phyloP scores from a whole-genome alignment of 1,140 invertebrate genomes.

The Drosophila biarmipes region DNA sequence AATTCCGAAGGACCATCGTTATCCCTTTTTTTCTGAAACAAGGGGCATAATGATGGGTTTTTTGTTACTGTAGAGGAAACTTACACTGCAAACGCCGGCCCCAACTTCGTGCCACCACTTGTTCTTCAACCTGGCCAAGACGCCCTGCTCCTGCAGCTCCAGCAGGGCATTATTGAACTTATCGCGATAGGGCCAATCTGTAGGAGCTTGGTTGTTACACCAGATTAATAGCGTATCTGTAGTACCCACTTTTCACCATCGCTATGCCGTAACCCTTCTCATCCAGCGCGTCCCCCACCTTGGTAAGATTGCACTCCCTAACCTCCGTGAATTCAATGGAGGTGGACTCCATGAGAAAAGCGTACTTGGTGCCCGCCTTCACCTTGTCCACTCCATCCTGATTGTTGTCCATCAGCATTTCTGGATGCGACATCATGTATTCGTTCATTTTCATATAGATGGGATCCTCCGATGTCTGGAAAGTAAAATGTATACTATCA shows the following conservation, averaged over 20 bases:
- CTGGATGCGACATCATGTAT: slow-evolving; percentile 89
- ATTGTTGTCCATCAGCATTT: slow-evolving; percentile 89
- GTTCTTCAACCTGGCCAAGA: slow-evolving; percentile 90
- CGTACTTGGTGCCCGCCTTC: slow-evolving; percentile 87
- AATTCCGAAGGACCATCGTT: slow-evolving; percentile 64
- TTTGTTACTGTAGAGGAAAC: background rate
- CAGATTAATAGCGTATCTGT: background rate
- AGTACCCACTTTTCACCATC: slow-evolving; percentile 90
- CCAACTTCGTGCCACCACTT: slow-evolving; percentile 97
- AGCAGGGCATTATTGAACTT: slow-evolving; percentile 91
- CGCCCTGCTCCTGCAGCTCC: slow-evolving; percentile 92
- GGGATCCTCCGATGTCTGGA: slow-evolving; percentile 88
- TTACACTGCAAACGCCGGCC: slow-evolving; percentile 90
- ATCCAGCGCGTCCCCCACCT: slow-evolving; percentile 92
- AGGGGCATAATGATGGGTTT: slow-evolving; percentile 38
- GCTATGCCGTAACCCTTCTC: slow-evolving; percentile 95
- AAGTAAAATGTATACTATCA: background rate
- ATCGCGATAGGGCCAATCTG: slow-evolving; percentile 91
- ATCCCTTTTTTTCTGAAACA: slow-evolving; percentile 46
- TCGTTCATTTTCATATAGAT: slow-evolving; percentile 93
- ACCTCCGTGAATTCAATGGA: slow-evolving; percentile 93
- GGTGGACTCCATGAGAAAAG: slow-evolving; percentile 95
- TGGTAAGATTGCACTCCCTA: slow-evolving; percentile 91
- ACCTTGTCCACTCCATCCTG: slow-evolving; percentile 89
- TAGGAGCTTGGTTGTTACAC: background rate